Conservation (phyloP, 2,797 vertebrate genomes). For the Xenentodon cancila region DNA sequence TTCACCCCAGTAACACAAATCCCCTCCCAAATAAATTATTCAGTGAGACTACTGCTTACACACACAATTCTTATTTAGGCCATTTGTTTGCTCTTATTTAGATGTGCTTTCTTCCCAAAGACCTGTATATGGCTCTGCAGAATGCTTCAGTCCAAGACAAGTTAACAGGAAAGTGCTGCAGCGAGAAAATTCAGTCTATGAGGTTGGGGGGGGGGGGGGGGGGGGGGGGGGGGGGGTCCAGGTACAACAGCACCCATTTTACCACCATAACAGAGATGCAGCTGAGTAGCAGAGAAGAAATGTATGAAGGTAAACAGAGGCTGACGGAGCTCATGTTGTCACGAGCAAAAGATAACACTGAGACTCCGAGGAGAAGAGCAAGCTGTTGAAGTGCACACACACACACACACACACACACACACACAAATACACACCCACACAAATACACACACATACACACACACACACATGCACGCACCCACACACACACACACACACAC, state of each 20-base stretch:
- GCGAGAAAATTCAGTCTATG: conserved; percentile 43
- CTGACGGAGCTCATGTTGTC: conserved; percentile 33
- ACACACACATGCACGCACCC: too few relatives aligned
- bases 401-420: conserved; percentile 27
- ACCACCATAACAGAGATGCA: conserved; percentile 47
- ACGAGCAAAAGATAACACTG: conserved; percentile 17
- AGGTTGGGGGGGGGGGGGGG: too few relatives aligned
- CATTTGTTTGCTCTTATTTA: too few relatives aligned
- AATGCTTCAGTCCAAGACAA: conserved; percentile 41
- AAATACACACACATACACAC: too few relatives aligned
- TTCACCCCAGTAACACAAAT: too few relatives aligned
- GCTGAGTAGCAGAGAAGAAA: conserved; percentile 37
- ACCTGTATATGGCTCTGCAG: conserved; percentile 52
- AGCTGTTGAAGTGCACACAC: conserved; percentile 49
- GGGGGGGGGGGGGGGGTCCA: too few relatives aligned
- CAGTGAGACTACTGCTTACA: too few relatives aligned
- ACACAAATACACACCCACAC: too few relatives aligned
- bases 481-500: conserved; percentile 26
- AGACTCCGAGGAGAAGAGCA: too few relatives aligned
- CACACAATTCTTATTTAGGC: too few relatives aligned
- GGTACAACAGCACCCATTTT: conserved; percentile 57
- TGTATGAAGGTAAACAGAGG: neutral
- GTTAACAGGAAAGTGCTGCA: conserved; percentile 50
- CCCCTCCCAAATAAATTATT: too few relatives aligned
- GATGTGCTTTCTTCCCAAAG: conserved; percentile 46